Evolutionary conservation across 30 jellyfish, hydroid and myxozoan species (phyloP), one percentile per base, ranked within the genome.

Genomic region (Pelagia noctiluca): DNA sequence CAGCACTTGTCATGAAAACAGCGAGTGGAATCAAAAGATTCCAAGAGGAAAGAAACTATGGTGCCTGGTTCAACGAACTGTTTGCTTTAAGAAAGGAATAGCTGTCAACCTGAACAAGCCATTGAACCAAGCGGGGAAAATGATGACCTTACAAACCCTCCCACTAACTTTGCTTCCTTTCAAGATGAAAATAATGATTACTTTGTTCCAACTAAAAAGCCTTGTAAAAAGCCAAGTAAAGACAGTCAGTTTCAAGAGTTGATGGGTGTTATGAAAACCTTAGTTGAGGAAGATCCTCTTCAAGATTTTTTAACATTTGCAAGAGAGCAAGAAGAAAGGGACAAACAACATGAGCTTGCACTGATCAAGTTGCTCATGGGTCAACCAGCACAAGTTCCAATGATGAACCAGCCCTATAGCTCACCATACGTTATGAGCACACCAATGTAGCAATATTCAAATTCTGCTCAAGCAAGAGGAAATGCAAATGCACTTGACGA

Each of bases 21-120:
- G n/a, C n/a, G n/a, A n/a, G n/a, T n/a, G n/a, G n/a, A n/a, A n/a
- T n/a, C n/a, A n/a, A n/a, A n/a, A n/a, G n/a, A n/a, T n/a, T n/a
- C n/a, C n/a, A n/a, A 48, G 86, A 80, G 35, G 89, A 77, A 42
- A 77, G 62, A 50, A 63, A 63, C 31, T 80, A 50, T 47, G 91
- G 91, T 16, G 52, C 28, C n/a, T 80, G 91, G 91, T 80, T 80
- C 85, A 49, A 80, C 33, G 85, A 80, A 50, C 85, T 80, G 85
- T 67, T 50, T 10, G 82, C 47, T 22, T 34, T 83, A 68, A 48
- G 93, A 25, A 89, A 50, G 30, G 35, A 61, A 61, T 64, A 77
- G 50, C 87, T 38, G 67, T 66, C 87, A 26, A n/a, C n/a, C n/a
- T n/a, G n/a, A n/a, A n/a, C n/a, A n/a, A n/a, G n/a, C n/a, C n/a